Conservation (phyloP, 2,113 vertebrate genomes). For the Microcebus jonahi region DNA sequence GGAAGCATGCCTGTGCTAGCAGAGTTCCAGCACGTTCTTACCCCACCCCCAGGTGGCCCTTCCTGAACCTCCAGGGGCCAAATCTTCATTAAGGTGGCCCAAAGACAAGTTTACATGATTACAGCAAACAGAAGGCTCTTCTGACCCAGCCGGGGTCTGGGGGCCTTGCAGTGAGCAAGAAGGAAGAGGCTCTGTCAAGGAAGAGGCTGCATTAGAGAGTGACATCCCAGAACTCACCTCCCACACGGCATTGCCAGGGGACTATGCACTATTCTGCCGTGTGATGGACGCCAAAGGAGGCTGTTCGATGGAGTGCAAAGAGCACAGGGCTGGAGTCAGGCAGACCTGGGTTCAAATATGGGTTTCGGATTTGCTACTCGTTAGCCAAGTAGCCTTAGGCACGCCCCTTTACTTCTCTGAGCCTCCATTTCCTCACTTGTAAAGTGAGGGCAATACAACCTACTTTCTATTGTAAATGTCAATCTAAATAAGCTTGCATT, state of each 20-base stretch:
- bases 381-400: background rate
- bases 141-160: background rate
- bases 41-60: background rate
- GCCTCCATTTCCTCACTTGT: background rate
- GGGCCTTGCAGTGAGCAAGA: background rate
- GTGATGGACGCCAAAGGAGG: background rate
- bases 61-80: background rate
- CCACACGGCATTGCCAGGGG: accelerated
- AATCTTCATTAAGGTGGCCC: background rate
- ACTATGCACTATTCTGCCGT: background rate
- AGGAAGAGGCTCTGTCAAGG: background rate
- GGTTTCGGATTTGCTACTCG: background rate
- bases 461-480: background rate
- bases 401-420: background rate
- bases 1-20: background rate
- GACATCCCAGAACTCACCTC: background rate
- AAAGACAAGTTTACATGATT: background rate
- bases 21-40: background rate
- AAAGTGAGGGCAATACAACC: background rate
- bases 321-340: background rate
- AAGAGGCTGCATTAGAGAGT: background rate
- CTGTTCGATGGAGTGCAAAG: background rate
- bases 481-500: background rate
- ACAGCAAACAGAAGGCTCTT: background rate
- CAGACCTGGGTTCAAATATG: background rate